Evolutionary conservation across 2,797 vertebrate genomes (phyloP).

Genomic region (Cephalopachus bancanus): DNA sequence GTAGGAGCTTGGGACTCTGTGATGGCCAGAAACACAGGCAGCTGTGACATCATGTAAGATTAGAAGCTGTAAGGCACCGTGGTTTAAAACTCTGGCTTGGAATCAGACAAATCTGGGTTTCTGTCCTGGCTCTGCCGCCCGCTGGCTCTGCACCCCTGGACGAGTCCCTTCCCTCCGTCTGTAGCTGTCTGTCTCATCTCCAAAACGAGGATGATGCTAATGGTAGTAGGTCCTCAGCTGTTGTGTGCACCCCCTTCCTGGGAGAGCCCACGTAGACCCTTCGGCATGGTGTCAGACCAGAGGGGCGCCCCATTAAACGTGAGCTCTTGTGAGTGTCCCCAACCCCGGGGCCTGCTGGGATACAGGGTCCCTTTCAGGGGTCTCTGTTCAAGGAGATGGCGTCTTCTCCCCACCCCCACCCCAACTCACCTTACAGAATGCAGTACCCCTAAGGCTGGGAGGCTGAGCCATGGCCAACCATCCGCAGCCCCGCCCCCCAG

Average conservation of each 20-base stretch:
- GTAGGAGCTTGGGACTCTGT: not conserved
- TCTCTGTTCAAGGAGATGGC: not conserved
- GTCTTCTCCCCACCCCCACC: not conserved
- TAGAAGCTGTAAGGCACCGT: fast-evolving
- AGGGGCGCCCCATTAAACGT: fast-evolving
- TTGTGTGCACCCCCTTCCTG: too few relatives aligned
- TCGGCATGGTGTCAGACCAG: not conserved
- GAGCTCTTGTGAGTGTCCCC: not conserved
- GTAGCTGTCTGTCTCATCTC: not conserved
- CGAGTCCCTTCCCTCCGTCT: too few relatives aligned
- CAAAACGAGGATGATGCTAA: not conserved
- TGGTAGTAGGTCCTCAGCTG: not conserved
- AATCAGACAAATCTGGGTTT: not conserved
- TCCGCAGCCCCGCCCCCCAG: fast-evolving
- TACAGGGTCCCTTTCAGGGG: not conserved
- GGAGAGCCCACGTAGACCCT: not conserved
- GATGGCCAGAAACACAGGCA: too few relatives aligned
- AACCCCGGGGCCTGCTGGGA: not conserved
- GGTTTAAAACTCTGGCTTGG: not conserved
- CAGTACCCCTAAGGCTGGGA: not conserved
- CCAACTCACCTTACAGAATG: not conserved
- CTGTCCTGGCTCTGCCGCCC: not conserved
- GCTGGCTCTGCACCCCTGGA: not conserved
- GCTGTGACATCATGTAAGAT: not conserved
- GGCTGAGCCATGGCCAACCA: too few relatives aligned